Evolutionary conservation across 2,113 vertebrate species (phyloP), one percentile per base, ranked within the genome.

Genomic region (Mungos mungo): DNA sequence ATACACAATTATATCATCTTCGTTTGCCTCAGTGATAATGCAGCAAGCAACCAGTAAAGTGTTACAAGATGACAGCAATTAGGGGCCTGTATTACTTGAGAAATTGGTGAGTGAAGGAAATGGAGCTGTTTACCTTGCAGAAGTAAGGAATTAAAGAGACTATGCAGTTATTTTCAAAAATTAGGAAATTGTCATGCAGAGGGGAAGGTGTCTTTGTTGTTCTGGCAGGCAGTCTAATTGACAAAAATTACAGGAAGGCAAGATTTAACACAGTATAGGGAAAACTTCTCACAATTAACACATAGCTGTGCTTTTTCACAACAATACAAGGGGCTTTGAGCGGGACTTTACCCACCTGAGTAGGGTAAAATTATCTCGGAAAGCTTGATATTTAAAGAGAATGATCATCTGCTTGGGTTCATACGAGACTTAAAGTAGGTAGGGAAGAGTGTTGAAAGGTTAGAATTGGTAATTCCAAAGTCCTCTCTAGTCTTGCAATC

Each of bases 1-100:
- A 66, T 80, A 35, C 66, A n/a, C 23, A 95, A 47, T 85, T 93
- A 33, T 90, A 45, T 95, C 47, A 92, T 57, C 31, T 84, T 95
- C 52, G 21, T 84, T 93, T 93, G 23, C 10, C 6, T 87, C 8
- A 7, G 14, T 82, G 45, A 90, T 77, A 82, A 94, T 74, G 60
- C 25, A 54, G 76, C 71, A 60, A 90, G 21, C 8, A 50, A 35
- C 10, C 50, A 79, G 31, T n/a, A 66, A 29, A 71, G 4, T 35
- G 6, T 81, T 88, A 82, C 5, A 90, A 33, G 10, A 69, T 71
- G 33, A 45, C 45, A n/a, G 19, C 25, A 7, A 66, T 88, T 74
- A 82, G 71, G 33, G 77, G 86, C n/a, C 15, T 65, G 6, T 83
- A 19, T 83, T 87, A 74, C 94, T 71, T 60, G 38, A 95, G 7